Evolutionary conservation across 1,140 invertebrate genomes (phyloP).

Genomic region (Drosophila pseudoananassae): DNA sequence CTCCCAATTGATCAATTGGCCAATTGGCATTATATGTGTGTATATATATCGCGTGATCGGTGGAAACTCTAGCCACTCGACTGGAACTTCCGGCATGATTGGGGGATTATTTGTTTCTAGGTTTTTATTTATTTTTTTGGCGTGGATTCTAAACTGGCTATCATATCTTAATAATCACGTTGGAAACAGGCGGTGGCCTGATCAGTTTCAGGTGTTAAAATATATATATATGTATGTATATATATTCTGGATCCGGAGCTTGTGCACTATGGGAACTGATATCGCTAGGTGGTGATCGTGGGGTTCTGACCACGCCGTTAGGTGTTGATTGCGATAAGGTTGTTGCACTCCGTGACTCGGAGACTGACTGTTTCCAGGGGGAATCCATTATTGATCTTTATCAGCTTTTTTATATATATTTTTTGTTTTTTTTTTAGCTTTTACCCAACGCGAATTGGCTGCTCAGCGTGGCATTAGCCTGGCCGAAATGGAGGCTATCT

Average conservation of each 20-base stretch:
- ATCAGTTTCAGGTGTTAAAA: not conserved
- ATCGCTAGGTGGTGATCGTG: constrained; percentile 22
- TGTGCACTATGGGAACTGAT: constrained; percentile 3
- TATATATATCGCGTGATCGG: constrained; percentile 37
- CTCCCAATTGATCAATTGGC: constrained; percentile 37
- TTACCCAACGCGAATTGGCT: constrained; percentile 47
- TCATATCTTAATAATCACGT: not conserved
- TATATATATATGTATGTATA: not conserved
- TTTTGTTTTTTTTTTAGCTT: constrained; percentile 30
- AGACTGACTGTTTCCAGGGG: constrained; percentile 34
- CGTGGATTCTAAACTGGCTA: not conserved
- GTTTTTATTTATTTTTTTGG: not conserved
- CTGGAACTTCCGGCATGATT: constrained; percentile 13
- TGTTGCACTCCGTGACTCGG: constrained; percentile 29
- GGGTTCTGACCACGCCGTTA: constrained; percentile 29
- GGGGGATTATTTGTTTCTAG: constrained; percentile 6
- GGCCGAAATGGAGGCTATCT: constrained; percentile 33
- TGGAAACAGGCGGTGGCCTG: constrained; percentile 2
- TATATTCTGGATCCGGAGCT: not conserved
- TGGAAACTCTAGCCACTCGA: not conserved
- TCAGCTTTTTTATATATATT: constrained; percentile 14
- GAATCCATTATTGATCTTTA: constrained; percentile 16
- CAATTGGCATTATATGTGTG: constrained; percentile 1
- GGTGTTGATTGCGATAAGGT: constrained; percentile 17
- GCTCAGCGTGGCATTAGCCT: constrained; percentile 35